phyloP scores from a whole-genome alignment of 2,888 invertebrate genomes.

The Tiphia femorata region DNA sequence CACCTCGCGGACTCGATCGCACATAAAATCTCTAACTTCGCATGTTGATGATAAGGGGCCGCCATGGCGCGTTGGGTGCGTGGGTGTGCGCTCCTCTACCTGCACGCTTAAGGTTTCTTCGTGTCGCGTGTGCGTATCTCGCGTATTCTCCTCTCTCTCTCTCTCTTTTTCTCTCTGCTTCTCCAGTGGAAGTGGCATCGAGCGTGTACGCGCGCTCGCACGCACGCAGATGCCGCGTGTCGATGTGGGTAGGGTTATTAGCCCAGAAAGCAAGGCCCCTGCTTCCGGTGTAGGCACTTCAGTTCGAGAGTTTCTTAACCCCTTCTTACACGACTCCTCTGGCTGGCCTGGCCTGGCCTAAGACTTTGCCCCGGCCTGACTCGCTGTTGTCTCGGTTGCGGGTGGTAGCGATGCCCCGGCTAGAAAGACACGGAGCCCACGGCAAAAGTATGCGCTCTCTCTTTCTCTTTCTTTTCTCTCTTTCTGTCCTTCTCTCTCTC shows the following conservation, averaged over 20 bases:
- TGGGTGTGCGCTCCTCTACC: slow-evolving; percentile 16
- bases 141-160: background rate
- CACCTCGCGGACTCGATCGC: slow-evolving; percentile 50
- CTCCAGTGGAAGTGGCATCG: slow-evolving; percentile 34
- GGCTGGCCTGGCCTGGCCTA: slow-evolving; percentile 45
- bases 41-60: slow-evolving; percentile 58
- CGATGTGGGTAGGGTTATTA: slow-evolving; percentile 68
- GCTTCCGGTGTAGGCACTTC: slow-evolving; percentile 68
- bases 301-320: slow-evolving; percentile 68
- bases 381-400: slow-evolving; percentile 46
- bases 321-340: slow-evolving; percentile 59
- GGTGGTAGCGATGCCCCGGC: slow-evolving; percentile 49
- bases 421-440: slow-evolving; percentile 3
- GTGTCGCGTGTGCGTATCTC: slow-evolving; percentile 3
- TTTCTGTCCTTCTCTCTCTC: no score
- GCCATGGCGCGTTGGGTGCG: slow-evolving; percentile 7
- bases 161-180: background rate
- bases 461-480: slow-evolving; percentile 25
- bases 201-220: no score
- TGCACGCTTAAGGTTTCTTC: slow-evolving; percentile 24
- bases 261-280: slow-evolving; percentile 69
- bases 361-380: slow-evolving; percentile 27
- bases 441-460: background rate
- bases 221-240: slow-evolving; percentile 56
- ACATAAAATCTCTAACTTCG: slow-evolving; percentile 62